Percentiles rank a stretch among this genome's conserved stretches.
Evolutionary conservation across 2,888 invertebrate species (phyloP).

Genomic region (Chelonus formosanus): DNA sequence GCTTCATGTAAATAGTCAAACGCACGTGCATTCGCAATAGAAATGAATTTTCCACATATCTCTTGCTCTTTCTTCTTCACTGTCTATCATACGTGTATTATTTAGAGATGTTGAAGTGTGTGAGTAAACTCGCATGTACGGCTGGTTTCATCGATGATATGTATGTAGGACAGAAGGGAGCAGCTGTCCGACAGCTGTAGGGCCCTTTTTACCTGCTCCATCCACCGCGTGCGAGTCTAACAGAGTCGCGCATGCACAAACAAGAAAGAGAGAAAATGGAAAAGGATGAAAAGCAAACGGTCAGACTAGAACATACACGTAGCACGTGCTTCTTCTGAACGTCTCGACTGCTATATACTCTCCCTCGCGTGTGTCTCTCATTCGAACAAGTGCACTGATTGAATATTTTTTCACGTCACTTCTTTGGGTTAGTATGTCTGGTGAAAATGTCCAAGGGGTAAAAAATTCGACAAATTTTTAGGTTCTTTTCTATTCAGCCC

Average conservation of each 20-base stretch:
- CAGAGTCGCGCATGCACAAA: slow-evolving; percentile 3
- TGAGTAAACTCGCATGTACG: slow-evolving; percentile 34
- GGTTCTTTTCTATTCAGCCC: too few species aligned
- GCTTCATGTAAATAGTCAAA: slow-evolving; percentile 20
- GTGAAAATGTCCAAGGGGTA: too few species aligned
- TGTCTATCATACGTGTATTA: slow-evolving; percentile 26
- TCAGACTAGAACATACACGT: slow-evolving; percentile 30
- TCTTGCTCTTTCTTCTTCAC: too few species aligned
- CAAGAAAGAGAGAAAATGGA: slow-evolving; percentile 10
- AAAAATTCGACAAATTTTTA: too few species aligned
- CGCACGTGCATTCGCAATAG: slow-evolving; percentile 12
- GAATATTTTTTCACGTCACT: slow-evolving; percentile 7
- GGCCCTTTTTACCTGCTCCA: slow-evolving; percentile 64
- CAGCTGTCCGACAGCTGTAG: slow-evolving; percentile 65
- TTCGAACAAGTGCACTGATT: slow-evolving; percentile 15
- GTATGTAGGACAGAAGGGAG: slow-evolving; percentile 63
- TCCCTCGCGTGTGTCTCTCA: slow-evolving; percentile 20
- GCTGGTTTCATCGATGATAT: slow-evolving; percentile 53
- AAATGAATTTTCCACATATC: neutral
- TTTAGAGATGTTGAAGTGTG: slow-evolving; percentile 16
- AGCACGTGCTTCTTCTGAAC: slow-evolving; percentile 40
- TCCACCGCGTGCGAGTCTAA: slow-evolving; percentile 48
- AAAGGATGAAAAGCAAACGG: slow-evolving; percentile 23
- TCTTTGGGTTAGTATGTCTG: slow-evolving; percentile 12
- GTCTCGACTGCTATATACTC: slow-evolving; percentile 23